Conservation (phyloP, 2,113 vertebrate genomes). For the Agapornis roseicollis region DNA sequence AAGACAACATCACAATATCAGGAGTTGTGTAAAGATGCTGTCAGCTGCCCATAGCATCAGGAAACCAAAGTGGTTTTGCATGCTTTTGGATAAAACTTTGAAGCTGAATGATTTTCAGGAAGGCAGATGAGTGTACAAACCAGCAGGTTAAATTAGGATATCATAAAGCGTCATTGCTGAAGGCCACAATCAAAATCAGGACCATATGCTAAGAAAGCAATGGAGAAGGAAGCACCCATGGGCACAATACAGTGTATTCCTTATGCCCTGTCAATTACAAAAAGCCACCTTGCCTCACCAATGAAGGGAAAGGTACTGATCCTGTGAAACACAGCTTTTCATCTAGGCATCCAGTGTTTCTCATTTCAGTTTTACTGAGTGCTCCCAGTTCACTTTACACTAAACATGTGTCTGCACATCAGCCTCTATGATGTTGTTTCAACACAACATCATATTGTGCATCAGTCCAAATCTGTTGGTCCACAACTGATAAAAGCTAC, state of each 20-base stretch:
- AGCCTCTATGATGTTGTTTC: background rate
- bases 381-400: background rate
- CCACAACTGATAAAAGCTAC: background rate
- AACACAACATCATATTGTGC: background rate
- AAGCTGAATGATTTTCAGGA: background rate
- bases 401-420: background rate
- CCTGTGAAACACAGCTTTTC: background rate
- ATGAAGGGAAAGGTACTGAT: background rate
- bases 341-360: background rate
- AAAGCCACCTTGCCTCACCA: background rate
- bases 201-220: background rate
- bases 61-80: background rate
- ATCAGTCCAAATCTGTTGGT: constrained; percentile 4
- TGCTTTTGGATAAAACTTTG: background rate
- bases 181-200: background rate
- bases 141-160: background rate
- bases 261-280: background rate
- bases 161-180: background rate
- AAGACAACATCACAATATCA: background rate
- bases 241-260: background rate
- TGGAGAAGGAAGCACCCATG: background rate
- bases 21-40: background rate
- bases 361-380: background rate
- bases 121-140: background rate
- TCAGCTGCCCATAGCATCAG: background rate